Conservation (phyloP, 2,888 invertebrate genomes). For the Philereme vetulata region DNA sequence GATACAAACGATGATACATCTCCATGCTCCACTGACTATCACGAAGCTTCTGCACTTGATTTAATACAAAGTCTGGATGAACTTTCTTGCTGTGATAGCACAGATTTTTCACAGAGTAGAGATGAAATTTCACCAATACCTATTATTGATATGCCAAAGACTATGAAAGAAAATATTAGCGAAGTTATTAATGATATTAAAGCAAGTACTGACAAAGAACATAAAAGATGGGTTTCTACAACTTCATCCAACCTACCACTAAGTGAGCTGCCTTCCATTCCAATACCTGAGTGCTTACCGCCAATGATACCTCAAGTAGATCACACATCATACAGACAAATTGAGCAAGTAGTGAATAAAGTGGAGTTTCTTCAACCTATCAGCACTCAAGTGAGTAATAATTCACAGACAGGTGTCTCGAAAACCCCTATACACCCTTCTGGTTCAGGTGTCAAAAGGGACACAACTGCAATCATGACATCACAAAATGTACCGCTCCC, state of each 20-base stretch:
- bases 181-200: constrained; percentile 28
- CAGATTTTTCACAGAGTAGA: constrained; percentile 76
- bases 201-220: constrained; percentile 34
- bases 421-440: constrained; percentile 41
- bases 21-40: constrained; percentile 78
- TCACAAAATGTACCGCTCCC: constrained; percentile 60
- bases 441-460: constrained; percentile 36
- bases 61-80: constrained; percentile 72
- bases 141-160: constrained; percentile 25
- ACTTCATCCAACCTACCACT: constrained; percentile 57
- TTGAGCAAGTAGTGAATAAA: constrained; percentile 38
- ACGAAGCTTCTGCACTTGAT: constrained; percentile 77
- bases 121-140: constrained; percentile 55
- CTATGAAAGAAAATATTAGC: constrained; percentile 38
- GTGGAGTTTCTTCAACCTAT: constrained; percentile 32
- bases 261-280: constrained; percentile 69
- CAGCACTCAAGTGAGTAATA: constrained; percentile 16
- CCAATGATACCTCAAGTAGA: constrained; percentile 49
- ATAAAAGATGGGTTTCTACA: constrained; percentile 39
- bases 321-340: constrained; percentile 43
- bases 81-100: constrained; percentile 71
- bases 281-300: constrained; percentile 56
- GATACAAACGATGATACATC: constrained; percentile 77
- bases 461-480: constrained; percentile 42
- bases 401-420: constrained; percentile 26